Evolutionary conservation across 1,140 invertebrate genomes (phyloP), one percentile per base, ranked within the genome.

Genomic region (Drosophila bocqueti): DNA sequence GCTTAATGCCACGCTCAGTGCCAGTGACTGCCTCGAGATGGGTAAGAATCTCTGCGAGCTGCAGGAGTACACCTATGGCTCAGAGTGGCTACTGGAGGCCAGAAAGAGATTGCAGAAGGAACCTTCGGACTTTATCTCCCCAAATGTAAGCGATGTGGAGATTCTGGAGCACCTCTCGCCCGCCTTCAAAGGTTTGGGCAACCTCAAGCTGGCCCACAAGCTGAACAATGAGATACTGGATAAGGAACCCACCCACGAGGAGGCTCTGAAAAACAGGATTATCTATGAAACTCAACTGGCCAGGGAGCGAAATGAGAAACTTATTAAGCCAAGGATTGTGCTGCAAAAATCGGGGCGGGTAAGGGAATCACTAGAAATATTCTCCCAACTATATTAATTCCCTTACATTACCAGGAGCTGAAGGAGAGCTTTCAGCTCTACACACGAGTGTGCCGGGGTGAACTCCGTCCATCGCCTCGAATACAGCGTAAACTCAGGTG

Each of bases 1-100:
- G 13, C 6, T 74, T 97, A 92, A 93, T 81, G 83, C 93, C 0
- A 93, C 94, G 42, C 93, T 96, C 92, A 93, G 94, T 94, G 97
- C 97, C 7, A 95, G 96, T 54, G 99, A 99, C 92, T 99, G 98
- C 92, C 99, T 97, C 94, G 97, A 99, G 93, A 94, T 99, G 16
- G 99, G 98, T 11, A 94, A 97, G 60, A 96, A 97, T 81, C 96
- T 97, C 6, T 99, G 99, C 94, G 96, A 97, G 86, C 95, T 96
- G 66, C 96, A 96, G 18, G 97, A 99, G 93, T 97, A 96, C 92
- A 97, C 97, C 77, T 98, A 98, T 87, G 97, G 98, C 0, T 95
- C 97, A 1, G 93, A 97, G 43, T 99, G 98, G 99, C 98, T 99
- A 96, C 94, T 96, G 54, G 97, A 98, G 93, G 96, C 98, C 2